Base-by-base conservation (phyloP, 1,140 invertebrate genomes). In the Pemphigus obesinymphae region DNA sequence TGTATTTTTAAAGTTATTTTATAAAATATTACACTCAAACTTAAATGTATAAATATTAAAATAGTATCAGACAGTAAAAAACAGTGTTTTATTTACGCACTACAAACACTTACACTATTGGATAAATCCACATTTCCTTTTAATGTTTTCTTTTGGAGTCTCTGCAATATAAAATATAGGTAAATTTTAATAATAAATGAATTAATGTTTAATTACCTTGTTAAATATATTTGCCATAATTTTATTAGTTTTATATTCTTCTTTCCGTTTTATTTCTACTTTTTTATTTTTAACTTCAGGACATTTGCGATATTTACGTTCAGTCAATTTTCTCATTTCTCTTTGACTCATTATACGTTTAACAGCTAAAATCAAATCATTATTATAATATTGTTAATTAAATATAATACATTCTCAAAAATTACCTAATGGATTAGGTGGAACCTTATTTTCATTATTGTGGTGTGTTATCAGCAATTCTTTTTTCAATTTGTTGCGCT, bases 181-280 rank as follows among this genome's bases (percentile, higher is more conserved):
- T 43, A 31, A 26, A 29, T 11, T 48, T 73, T 34, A 50, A 11
- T 31, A 48, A 48, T 31, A n/a, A 72, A 48, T n/a, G 26, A 26
- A 70, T 29, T 10, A 48, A 8, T 4, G 4, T 29, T 48, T 15
- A 48, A 66, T 83, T 84, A 87, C 87, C 84, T 84, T 88, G 63
- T 88, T 87, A 85, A 89, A 90, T 82, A 90, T 86, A 83, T 88
- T 88, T 6, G 89, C 89, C 89, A 90, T 89, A 0, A 90, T 83
- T 82, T 89, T 87, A 84, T 90, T 90, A 40, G 88, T 88, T 17
- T 86, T 84, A 20, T 88, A 85, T 61, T 88, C 87, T 80, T 89
- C 88, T 85, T 90, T 88, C 61, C 85, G 86, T 83, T 88, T 89
- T 45, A 84, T 85, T 82, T 89, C 87, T 20, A 84, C 84, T n/a